phyloP scores from a whole-genome alignment of 2,888 invertebrate species.

The Augiades crinisus region DNA sequence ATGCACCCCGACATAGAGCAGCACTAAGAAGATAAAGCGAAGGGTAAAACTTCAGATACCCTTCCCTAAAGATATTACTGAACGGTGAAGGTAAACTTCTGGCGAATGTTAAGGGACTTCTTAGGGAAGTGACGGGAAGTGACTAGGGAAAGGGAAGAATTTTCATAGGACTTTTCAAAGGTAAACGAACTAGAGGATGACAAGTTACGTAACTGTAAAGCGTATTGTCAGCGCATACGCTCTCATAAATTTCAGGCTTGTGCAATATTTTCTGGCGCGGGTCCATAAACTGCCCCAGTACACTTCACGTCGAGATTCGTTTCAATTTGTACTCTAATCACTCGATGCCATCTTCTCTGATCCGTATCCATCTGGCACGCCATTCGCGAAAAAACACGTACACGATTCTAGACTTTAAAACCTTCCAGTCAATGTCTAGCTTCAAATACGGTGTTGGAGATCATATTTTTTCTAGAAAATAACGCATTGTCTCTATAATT shows the following conservation, averaged over 20 bases:
- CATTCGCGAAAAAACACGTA: background rate
- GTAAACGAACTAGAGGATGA: no score
- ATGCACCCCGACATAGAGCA: no score
- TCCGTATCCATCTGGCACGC: constrained; percentile 42
- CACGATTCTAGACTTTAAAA: background rate
- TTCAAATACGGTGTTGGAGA: background rate
- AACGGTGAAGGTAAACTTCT: no score
- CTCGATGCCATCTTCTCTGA: constrained; percentile 41
- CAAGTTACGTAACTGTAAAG: no score
- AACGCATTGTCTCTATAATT: constrained; percentile 49
- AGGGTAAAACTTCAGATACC: no score
- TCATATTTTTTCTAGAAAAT: constrained; percentile 29
- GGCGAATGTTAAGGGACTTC: no score
- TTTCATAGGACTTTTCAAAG: no score
- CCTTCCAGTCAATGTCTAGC: background rate
- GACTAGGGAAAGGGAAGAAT: no score
- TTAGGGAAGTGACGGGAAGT: no score
- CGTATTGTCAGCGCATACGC: background rate
- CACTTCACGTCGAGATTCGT: constrained; percentile 22
- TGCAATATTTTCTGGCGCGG: constrained; percentile 1
- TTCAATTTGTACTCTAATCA: constrained; percentile 33
- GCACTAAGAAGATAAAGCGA: no score
- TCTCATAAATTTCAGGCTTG: background rate
- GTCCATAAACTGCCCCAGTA: background rate
- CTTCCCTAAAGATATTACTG: no score